Evolutionary conservation across 1,140 invertebrate genomes (phyloP), one percentile per base, ranked within the genome.

Genomic region (Goniozus legneri): DNA sequence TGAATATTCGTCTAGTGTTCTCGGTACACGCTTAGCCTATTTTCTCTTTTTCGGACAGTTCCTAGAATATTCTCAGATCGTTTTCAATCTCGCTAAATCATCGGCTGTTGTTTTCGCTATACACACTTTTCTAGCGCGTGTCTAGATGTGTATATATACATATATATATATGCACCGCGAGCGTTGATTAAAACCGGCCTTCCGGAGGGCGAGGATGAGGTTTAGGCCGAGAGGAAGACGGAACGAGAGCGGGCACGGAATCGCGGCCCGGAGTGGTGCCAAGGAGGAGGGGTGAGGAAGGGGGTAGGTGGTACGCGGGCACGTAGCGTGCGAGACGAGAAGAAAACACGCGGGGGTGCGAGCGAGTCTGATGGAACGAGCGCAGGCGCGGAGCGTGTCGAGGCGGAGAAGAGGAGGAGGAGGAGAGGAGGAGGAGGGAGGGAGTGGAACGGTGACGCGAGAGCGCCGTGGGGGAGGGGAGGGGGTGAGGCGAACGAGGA

Each of bases 131-230:
- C n/a, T n/a, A n/a, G n/a, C n/a, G n/a, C n/a, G n/a, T n/a, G n/a
- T n/a, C n/a, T n/a, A n/a, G n/a, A n/a, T n/a, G n/a, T n/a, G n/a
- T n/a, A n/a, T n/a, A n/a, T n/a, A n/a, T n/a, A n/a, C n/a, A n/a
- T n/a, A n/a, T n/a, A n/a, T n/a, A n/a, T n/a, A n/a, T n/a, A n/a
- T n/a, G n/a, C n/a, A n/a, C 27, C 39, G n/a, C 50, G 56, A 55
- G 60, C 61, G 64, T 67, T 69, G 67, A 69, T 69, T 69, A 69
- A 69, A 69, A 63, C 56, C 67, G 55, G 60, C 61, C 64, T 58
- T 55, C 48, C 54, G 52, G 47, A 54, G 52, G 27, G 44, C 32
- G 49, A 39, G 32, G 47, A 51, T 40, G 24, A 37, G 48, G 40
- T 24, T 36, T 39, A 45, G 50, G 43, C 27, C 38, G 38, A 34